Evolutionary conservation across 2,797 vertebrate genomes (phyloP), one percentile per base, ranked within the genome.

Genomic region (Tamandua tetradactyla): DNA sequence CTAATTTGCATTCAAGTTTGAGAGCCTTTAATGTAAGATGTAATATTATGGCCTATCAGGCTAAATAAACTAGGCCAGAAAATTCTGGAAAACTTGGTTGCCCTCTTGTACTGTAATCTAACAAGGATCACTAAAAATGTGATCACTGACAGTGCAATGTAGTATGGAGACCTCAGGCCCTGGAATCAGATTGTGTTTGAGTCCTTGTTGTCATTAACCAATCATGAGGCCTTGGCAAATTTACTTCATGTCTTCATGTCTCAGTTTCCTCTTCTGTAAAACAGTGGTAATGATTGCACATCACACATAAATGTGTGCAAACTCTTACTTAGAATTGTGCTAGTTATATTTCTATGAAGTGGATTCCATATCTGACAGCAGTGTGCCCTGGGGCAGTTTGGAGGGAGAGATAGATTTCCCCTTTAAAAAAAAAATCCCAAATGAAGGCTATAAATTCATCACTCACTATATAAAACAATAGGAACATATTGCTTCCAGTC

Each of bases 381-480:
- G 25, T 64, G n/a, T 72, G 71, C 64, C 89, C 75, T 55, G 0
- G 2, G 40, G 40, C 35, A 79, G 10, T 95, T 84, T 80, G 79
- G 61, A 86, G 44, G 59, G 25, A 91, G 30, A 49, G 61, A 87
- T 9, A 55, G 30, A 37, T 74, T 95, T 89, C 55, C 92, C 81
- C 35, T 92, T 92, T n/a, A 61, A 83, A 61, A 97, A 92, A 37
- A n/a, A n/a, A n/a, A 37, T 69, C 37, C 42, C 75, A 80, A 25
- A 37, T 61, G 49, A 93, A 47, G n/a, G 10, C 7, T 85, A 4
- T 78, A 62, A 37, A 64, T 32, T 90, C 61, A 61, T 25, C 40
- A 81, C 11, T 94, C 44, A 37, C 49, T 61, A 23, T 42, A 20
- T 25, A 40, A 80, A 88, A 57, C 71, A 71, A 64, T 22, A 69